Conservation (phyloP, 2,797 vertebrate genomes). For the Erpetoichthys calabaricus region DNA sequence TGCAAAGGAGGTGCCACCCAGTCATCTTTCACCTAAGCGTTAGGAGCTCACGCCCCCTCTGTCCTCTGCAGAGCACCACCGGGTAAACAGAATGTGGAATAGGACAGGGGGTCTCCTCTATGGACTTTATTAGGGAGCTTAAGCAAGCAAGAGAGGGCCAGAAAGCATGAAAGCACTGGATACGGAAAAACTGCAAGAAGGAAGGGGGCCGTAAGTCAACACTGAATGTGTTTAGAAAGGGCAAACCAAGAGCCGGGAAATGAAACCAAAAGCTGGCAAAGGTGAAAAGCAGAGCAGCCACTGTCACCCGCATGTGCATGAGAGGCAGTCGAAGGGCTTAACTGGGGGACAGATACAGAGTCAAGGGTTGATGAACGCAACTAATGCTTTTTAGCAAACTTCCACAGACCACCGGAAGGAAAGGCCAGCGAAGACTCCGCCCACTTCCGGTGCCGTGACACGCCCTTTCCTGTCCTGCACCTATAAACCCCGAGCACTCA, state of each 20-base stretch:
- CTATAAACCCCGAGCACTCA: no score
- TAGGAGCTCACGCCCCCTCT: no score
- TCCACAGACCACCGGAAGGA: slow-evolving; percentile 6
- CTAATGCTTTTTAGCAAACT: slow-evolving; percentile 13
- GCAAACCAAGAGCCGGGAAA: neutral
- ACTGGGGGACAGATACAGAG: neutral
- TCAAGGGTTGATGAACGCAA: neutral
- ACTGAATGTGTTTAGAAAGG: neutral
- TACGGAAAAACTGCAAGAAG: no score
- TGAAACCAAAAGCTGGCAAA: neutral
- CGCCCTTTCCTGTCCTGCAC: slow-evolving; percentile 10
- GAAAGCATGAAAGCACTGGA: no score
- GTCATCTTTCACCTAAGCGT: no score
- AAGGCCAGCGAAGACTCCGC: no score
- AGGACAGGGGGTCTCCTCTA: neutral
- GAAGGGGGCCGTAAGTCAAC: no score
- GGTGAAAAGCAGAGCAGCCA: neutral
- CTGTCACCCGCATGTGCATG: no score
- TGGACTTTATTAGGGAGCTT: no score
- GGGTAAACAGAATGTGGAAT: neutral
- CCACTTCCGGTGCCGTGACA: slow-evolving; percentile 22
- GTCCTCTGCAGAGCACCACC: neutral
- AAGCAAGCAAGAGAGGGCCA: no score
- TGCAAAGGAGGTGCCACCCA: no score
- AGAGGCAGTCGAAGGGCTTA: no score